phyloP scores from a whole-genome alignment of 2,797 vertebrate species.

The Gastrophryne carolinensis region DNA sequence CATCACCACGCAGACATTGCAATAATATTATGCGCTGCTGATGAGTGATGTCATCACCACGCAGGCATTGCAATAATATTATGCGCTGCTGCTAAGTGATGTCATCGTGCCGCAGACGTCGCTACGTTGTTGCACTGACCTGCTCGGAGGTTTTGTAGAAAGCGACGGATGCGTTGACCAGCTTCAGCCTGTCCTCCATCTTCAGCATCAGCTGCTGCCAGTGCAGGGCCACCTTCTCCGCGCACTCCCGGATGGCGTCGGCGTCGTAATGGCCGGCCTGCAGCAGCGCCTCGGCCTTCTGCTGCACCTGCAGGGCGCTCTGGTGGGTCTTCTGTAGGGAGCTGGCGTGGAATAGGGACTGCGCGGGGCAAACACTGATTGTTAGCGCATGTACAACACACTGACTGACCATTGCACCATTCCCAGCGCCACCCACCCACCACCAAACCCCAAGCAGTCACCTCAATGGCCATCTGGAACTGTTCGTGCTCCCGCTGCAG shows the following conservation, averaged over 20 bases:
- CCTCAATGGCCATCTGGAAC: conserved; percentile 97
- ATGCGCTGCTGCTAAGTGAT: too few relatives aligned
- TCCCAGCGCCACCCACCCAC: background rate
- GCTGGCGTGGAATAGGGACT: conserved; percentile 97
- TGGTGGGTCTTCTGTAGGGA: conserved; percentile 98
- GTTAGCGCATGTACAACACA: conserved; percentile 26
- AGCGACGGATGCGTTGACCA: conserved; percentile 95
- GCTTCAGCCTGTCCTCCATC: conserved; percentile 97
- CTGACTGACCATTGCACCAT: background rate
- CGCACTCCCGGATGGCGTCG: conserved; percentile 88
- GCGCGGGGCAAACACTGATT: conserved; percentile 61
- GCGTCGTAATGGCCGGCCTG: conserved; percentile 93
- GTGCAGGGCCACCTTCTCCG: conserved; percentile 92
- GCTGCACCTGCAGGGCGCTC: conserved; percentile 96
- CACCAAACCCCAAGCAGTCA: conserved; percentile 54
- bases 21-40: too few relatives aligned
- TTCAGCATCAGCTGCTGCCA: conserved; percentile 99
- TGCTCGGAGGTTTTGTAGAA: conserved; percentile 99
- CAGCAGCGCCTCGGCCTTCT: conserved; percentile 91
- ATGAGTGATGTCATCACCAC: too few relatives aligned
- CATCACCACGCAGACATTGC: too few relatives aligned
- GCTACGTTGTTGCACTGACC: too few relatives aligned
- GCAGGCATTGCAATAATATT: too few relatives aligned
- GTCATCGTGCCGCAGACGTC: too few relatives aligned
- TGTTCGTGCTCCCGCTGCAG: conserved; percentile 96